Evolutionary conservation across 2,113 vertebrate species (phyloP).

Genomic region (Lanius collurio): DNA sequence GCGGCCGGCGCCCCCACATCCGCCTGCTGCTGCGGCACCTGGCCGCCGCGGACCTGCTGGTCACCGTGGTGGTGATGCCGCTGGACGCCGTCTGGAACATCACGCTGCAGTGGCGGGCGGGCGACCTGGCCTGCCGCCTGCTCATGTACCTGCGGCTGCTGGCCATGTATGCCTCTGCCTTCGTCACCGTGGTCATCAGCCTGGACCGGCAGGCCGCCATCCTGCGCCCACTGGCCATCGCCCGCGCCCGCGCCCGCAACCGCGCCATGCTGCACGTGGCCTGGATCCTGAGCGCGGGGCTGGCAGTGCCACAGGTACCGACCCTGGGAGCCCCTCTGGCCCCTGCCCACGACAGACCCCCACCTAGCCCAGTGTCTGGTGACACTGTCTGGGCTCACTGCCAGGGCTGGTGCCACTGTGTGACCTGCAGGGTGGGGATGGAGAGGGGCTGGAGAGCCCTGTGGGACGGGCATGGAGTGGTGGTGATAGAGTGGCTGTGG

Average conservation of each 20-base stretch:
- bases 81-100: conserved; percentile 87
- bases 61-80: conserved; percentile 86
- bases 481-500: accelerated
- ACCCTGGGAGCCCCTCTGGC: accelerated
- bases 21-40: conserved; percentile 83
- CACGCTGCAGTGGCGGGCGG: conserved; percentile 85
- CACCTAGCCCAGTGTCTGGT: accelerated
- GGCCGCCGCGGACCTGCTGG: conserved; percentile 81
- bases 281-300: conserved; percentile 80
- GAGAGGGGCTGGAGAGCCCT: background rate
- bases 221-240: conserved; percentile 81
- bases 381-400: accelerated
- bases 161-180: conserved; percentile 87
- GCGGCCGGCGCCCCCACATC: conserved; percentile 77
- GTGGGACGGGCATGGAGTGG: background rate
- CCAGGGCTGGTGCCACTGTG: background rate
- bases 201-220: conserved; percentile 85
- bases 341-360: accelerated
- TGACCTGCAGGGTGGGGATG: background rate
- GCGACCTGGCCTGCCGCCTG: conserved; percentile 79
- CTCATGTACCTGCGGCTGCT: conserved; percentile 87
- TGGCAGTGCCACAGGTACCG: conserved; percentile 82
- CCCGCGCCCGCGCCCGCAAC: conserved; percentile 77
- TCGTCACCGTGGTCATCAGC: conserved; percentile 86
- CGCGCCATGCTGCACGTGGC: conserved; percentile 79